Evolutionary conservation across 2,113 vertebrate genomes (phyloP).

Genomic region (Mesocricetus auratus): DNA sequence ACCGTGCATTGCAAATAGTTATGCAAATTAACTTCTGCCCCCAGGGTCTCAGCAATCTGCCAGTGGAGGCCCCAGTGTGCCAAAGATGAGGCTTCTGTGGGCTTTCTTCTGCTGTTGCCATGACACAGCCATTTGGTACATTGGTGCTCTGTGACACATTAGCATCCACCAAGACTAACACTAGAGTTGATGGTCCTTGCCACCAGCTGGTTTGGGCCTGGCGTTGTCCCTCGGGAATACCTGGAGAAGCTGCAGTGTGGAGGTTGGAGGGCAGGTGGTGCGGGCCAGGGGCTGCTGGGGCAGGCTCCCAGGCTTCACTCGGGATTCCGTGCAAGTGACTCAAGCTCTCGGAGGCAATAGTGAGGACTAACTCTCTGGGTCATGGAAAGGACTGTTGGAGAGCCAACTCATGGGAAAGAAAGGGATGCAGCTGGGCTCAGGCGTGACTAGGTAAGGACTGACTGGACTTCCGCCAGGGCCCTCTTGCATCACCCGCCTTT

Average conservation of each 20-base stretch:
- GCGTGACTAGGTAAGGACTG: background rate
- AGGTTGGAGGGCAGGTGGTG: background rate
- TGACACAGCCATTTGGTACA: conserved; percentile 29
- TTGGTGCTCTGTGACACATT: conserved; percentile 28
- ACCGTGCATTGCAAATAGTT: conserved; percentile 69
- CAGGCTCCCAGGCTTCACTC: conserved; percentile 13
- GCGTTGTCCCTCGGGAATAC: background rate
- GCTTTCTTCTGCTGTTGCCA: conserved; percentile 41
- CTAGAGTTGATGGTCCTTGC: conserved; percentile 47
- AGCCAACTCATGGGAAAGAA: background rate
- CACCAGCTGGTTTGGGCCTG: conserved; percentile 50
- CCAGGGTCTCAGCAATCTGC: conserved; percentile 59
- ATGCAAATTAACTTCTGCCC: conserved; percentile 69
- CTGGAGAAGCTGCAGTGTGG: background rate
- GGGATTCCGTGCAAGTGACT: conserved; percentile 57
- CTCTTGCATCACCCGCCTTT: conserved; percentile 10
- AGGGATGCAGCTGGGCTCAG: background rate
- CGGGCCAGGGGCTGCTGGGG: background rate
- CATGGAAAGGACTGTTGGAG: background rate
- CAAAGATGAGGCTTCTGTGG: conserved; percentile 36
- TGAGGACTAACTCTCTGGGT: conserved; percentile 54
- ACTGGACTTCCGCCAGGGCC: background rate
- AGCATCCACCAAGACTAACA: background rate
- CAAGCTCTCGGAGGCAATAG: conserved; percentile 47
- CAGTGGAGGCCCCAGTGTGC: background rate